Percentiles rank a stretch among this genome's conserved stretches.
Evolutionary conservation across 2,113 vertebrate species (phyloP).

Genomic region (Tachysurus fulvidraco): DNA sequence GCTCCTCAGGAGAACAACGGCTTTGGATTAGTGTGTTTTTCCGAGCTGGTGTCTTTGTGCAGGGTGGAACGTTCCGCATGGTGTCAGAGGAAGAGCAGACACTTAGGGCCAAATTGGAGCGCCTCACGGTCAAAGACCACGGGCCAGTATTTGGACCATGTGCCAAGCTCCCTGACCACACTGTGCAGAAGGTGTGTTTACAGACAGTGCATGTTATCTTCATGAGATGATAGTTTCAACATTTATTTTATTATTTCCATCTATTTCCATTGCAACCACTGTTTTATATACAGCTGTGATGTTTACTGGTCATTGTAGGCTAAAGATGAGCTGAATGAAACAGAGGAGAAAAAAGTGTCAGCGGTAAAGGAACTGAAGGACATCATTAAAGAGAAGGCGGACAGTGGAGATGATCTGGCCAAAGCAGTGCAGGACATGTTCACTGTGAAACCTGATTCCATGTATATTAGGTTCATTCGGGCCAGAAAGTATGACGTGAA

Average conservation of each 20-base stretch:
- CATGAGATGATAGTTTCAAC: background rate
- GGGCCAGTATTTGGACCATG: conserved; percentile 87
- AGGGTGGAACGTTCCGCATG: conserved; percentile 91
- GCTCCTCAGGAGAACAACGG: conserved; percentile 17
- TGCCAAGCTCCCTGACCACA: conserved; percentile 82
- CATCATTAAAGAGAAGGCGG: conserved; percentile 79
- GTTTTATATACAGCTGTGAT: background rate
- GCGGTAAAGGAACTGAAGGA: conserved; percentile 80
- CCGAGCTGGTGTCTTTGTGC: conserved; percentile 8
- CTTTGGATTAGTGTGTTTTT: conserved; percentile 53
- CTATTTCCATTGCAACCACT: background rate
- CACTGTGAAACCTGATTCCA: conserved; percentile 71
- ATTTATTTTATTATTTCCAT: background rate
- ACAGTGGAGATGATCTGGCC: conserved; percentile 77
- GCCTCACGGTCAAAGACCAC: conserved; percentile 91
- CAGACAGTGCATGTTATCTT: background rate
- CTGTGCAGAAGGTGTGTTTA: conserved; percentile 86
- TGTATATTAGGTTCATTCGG: conserved; percentile 90
- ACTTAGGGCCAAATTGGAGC: conserved; percentile 86
- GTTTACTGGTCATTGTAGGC: conserved; percentile 73
- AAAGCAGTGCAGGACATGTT: conserved; percentile 80
- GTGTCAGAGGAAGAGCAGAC: conserved; percentile 94
- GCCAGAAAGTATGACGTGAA: conserved; percentile 88
- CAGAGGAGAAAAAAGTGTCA: conserved; percentile 78
- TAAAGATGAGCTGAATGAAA: conserved; percentile 94